Conservation (phyloP, 2,113 vertebrate species). For the Limnothrissa miodon region DNA sequence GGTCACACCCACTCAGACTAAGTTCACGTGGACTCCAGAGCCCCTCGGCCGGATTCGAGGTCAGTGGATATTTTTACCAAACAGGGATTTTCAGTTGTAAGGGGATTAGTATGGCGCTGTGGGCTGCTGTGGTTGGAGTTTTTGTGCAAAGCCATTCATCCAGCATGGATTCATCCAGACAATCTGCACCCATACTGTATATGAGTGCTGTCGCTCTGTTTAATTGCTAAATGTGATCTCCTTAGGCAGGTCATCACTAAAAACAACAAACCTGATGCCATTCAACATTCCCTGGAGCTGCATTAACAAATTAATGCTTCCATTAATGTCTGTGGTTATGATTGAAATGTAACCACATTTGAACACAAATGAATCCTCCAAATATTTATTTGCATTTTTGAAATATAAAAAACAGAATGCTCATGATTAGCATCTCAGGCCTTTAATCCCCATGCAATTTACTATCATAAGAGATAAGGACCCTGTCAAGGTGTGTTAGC, state of each 20-base stretch:
- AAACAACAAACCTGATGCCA: neutral
- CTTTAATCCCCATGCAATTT: neutral
- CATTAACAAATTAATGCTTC: neutral
- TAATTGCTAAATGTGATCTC: constrained; percentile 4
- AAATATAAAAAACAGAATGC: neutral
- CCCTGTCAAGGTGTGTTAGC: neutral
- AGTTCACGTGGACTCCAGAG: constrained; percentile 37
- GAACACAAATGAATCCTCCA: neutral
- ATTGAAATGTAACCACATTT: neutral
- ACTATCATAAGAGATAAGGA: neutral
- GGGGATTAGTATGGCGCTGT: constrained; percentile 50
- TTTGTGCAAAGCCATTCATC: constrained; percentile 29
- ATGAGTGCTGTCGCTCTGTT: neutral
- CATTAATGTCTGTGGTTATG: neutral
- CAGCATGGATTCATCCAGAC: neutral
- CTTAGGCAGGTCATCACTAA: neutral
- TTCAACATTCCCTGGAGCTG: neutral
- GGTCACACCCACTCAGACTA: constrained; percentile 2
- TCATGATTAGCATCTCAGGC: neutral
- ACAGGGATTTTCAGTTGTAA: constrained; percentile 51
- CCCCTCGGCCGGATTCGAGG: constrained; percentile 46
- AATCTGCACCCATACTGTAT: neutral
- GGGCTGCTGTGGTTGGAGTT: constrained; percentile 35
- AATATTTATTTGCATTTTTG: neutral
- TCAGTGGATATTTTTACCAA: constrained; percentile 55